Percentiles rank a stretch among this genome's conserved stretches.
phyloP scores from a whole-genome alignment of 2,888 invertebrate genomes.

The Gerris lacustris region DNA sequence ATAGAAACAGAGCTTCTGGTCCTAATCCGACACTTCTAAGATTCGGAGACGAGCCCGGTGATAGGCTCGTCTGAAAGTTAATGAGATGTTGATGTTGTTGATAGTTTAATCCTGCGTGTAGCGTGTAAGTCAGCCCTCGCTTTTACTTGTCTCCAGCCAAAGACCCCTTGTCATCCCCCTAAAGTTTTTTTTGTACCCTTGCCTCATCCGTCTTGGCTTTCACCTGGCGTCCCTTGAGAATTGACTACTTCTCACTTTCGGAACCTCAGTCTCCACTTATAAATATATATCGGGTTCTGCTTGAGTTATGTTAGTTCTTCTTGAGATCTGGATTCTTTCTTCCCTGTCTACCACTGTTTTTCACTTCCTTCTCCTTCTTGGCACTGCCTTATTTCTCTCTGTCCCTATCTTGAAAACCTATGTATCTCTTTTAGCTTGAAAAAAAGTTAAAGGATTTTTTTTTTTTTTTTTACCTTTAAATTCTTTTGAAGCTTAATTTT shows the following conservation, averaged over 20 bases:
- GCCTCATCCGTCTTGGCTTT: not conserved
- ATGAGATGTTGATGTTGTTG: constrained; percentile 1
- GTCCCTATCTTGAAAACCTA: not conserved
- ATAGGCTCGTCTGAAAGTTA: not conserved
- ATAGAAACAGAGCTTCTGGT: too few relatives aligned
- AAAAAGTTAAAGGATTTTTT: not conserved
- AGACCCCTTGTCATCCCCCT: too few relatives aligned
- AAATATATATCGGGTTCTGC: not conserved
- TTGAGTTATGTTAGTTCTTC: not conserved
- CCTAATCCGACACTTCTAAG: too few relatives aligned
- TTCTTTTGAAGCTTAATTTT: not conserved
- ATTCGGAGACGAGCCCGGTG: not conserved
- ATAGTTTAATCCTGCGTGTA: not conserved
- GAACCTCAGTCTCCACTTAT: not conserved
- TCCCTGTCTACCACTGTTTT: not conserved
- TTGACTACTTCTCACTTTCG: constrained; percentile 1
- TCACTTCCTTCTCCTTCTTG: too few relatives aligned
- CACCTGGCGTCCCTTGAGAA: not conserved
- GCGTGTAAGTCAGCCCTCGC: not conserved
- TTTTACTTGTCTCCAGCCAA: too few relatives aligned
- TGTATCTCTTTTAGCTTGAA: not conserved
- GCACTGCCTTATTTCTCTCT: too few relatives aligned
- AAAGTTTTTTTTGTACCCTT: too few relatives aligned
- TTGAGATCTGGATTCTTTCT: not conserved
- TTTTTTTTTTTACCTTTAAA: not conserved